phyloP scores from a whole-genome alignment of 2,113 vertebrate species.

The Tragelaphus buxtoni region DNA sequence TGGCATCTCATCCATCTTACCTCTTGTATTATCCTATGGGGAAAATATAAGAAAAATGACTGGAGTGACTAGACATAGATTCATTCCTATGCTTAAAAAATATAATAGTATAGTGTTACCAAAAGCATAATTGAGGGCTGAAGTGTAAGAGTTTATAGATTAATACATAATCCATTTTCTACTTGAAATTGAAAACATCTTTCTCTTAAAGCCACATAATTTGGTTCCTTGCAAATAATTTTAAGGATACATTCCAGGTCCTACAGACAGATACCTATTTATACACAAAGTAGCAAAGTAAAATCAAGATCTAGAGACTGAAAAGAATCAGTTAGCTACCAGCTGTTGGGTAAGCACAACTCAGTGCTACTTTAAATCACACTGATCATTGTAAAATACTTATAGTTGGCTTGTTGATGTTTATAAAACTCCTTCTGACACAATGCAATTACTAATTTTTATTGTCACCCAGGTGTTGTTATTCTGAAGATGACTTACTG shows the following conservation, averaged over 20 bases:
- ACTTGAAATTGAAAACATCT: neutral
- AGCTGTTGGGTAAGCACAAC: neutral
- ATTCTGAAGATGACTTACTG: neutral
- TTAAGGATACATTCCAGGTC: neutral
- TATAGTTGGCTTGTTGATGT: neutral
- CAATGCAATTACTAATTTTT: neutral
- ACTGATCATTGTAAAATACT: neutral
- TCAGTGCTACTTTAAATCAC: neutral
- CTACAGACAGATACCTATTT: neutral
- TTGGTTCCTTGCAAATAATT: constrained; percentile 29
- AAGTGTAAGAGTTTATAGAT: neutral
- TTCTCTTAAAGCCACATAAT: neutral
- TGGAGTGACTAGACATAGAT: constrained; percentile 9
- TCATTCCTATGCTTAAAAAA: neutral
- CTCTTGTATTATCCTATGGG: neutral
- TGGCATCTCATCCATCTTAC: constrained; percentile 53
- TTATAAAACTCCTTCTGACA: neutral
- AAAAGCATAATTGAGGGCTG: neutral
- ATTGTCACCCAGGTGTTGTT: neutral
- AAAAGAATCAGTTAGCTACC: neutral
- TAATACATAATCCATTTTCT: constrained; percentile 42
- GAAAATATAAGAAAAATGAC: constrained; percentile 58
- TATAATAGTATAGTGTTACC: neutral
- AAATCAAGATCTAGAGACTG: neutral
- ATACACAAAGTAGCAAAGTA: neutral